Base-by-base conservation (phyloP, 2,797 vertebrate genomes). In the Halcyon chelicuti region DNA sequence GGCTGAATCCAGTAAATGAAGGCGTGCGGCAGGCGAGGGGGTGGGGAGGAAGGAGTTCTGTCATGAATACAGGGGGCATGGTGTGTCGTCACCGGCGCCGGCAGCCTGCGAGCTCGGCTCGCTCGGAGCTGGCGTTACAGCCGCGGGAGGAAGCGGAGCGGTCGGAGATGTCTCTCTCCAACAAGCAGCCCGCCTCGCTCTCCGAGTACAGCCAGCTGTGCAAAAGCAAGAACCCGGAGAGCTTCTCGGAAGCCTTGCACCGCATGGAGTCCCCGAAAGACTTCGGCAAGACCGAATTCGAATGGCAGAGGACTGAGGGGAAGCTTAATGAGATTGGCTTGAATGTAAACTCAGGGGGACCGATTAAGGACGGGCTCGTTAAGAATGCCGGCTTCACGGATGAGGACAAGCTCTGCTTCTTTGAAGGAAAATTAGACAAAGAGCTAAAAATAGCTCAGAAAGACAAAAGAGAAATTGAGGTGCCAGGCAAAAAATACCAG, bases 381-480 rank as follows among this genome's bases (percentile, higher is more conserved):
- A 97, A 98, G 94, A 97, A 80, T 10, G 55, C 98, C 1, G 98
- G 98, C 42, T 99, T 99, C 97, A 99, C 99, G 0, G 99, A 99
- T 22, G 99, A 99, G 95, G 99, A 99, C 97, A 99, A 99, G 98
- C 98, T 99, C 44, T 99, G 99, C 96, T 99, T 99, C 96, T 99
- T 98, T 22, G 99, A 99, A 76, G 98, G 98, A 15, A 98, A 99
- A 7, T 31, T 97, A 90, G 98, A 99, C 77, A 96, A 98, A 66
- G 99, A 98, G 86, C 98, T 98, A 52, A 98, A 98, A 96, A 97
- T 98, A 37, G 97, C 98, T 47, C 94, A 91, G 65, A 97, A 47
- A 96, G 98, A 89, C 97, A 94, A 94, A 97, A 96, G 39, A 87
- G 97, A 95, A 94, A 98, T 71, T 28, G 98, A 77, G 96, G 98